Percentiles rank a stretch among this genome's conserved stretches.
phyloP scores from a whole-genome alignment of 2,797 vertebrate genomes.

The Amazona ochrocephala region DNA sequence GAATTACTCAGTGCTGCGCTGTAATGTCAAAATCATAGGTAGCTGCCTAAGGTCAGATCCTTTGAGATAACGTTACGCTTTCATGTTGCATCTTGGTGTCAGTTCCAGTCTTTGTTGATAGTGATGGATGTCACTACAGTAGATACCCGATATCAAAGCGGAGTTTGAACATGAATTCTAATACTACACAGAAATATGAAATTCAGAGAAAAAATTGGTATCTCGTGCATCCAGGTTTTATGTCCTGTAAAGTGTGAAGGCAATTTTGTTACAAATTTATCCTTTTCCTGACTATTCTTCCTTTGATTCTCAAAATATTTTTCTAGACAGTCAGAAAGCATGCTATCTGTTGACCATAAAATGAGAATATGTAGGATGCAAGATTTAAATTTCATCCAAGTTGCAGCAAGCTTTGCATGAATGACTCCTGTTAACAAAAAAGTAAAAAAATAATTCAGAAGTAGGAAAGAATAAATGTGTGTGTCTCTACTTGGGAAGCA shows the following conservation, averaged over 20 bases:
- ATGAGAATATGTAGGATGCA: background rate
- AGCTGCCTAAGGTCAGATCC: background rate
- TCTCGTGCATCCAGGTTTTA: background rate
- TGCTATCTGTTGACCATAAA: background rate
- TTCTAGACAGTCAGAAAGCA: background rate
- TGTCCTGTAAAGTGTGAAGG: fast-evolving
- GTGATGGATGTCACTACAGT: background rate
- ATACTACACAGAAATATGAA: background rate
- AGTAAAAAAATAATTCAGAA: background rate
- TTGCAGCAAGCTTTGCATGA: background rate
- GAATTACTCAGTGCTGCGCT: background rate
- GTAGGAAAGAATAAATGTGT: background rate
- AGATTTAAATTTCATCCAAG: background rate
- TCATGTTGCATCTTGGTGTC: background rate
- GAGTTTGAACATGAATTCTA: background rate
- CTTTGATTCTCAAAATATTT: background rate
- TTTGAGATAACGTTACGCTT: fast-evolving
- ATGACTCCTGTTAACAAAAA: background rate
- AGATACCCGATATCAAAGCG: background rate
- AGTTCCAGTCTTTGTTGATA: background rate
- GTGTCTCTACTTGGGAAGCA: background rate
- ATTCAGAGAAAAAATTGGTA: background rate
- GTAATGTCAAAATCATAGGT: background rate
- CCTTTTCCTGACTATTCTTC: background rate
- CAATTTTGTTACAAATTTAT: background rate